Conservation (phyloP, 2,888 invertebrate genomes). For the Phortica okadai region DNA sequence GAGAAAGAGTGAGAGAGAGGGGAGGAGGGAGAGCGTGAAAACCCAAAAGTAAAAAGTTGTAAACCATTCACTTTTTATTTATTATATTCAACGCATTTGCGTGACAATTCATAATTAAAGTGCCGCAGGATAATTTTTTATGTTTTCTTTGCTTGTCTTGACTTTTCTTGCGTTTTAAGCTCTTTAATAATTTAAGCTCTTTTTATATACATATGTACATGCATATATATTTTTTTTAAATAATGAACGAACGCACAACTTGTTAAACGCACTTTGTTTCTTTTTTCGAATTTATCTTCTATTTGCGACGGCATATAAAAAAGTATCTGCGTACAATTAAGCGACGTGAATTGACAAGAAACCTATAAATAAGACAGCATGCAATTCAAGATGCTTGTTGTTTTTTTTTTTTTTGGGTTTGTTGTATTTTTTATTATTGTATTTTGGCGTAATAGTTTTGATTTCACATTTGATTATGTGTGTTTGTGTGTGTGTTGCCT, state of each 20-base stretch:
- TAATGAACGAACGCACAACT: conserved; percentile 27
- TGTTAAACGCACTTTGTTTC: background rate
- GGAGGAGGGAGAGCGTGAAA: no score
- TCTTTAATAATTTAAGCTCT: background rate
- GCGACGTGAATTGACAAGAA: conserved; percentile 66
- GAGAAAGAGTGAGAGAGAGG: no score
- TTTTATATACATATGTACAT: conserved; percentile 19
- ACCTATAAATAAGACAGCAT: conserved; percentile 47
- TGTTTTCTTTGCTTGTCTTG: background rate
- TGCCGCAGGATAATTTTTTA: conserved; percentile 19
- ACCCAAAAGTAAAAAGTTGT: background rate
- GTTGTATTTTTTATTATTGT: background rate
- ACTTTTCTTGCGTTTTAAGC: background rate
- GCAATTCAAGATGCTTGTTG: background rate
- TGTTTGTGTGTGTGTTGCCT: background rate
- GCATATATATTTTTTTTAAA: conserved; percentile 10
- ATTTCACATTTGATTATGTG: background rate
- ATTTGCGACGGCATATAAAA: background rate
- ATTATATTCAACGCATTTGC: conserved; percentile 15
- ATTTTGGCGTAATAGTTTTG: background rate
- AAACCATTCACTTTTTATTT: conserved; percentile 4
- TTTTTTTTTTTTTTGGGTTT: background rate
- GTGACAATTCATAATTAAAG: conserved; percentile 24
- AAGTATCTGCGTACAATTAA: conserved; percentile 60
- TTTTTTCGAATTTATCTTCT: no score